phyloP scores from a whole-genome alignment of 2,888 invertebrate species.

The Muschampia plurimacula region DNA sequence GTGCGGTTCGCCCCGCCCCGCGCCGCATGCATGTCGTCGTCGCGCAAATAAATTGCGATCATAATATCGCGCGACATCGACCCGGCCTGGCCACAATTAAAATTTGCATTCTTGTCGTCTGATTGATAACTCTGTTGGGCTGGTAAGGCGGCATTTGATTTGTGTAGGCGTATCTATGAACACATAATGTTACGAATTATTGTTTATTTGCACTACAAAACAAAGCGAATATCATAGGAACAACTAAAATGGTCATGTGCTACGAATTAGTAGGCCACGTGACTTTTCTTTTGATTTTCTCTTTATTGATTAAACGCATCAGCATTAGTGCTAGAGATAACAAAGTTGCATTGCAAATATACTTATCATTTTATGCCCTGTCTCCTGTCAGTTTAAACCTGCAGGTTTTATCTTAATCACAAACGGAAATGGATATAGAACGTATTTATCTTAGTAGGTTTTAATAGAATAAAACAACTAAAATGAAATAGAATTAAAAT shows the following conservation, averaged over 20 bases:
- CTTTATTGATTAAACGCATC: constrained; percentile 27
- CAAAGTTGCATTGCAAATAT: constrained; percentile 36
- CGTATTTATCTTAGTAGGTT: constrained; percentile 12
- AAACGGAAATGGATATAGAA: constrained; percentile 32
- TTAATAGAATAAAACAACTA: constrained; percentile 22
- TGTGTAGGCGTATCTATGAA: constrained; percentile 54
- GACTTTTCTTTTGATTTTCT: constrained; percentile 18
- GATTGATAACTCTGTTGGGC: constrained; percentile 80
- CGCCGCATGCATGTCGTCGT: constrained; percentile 54
- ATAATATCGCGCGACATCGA: constrained; percentile 71
- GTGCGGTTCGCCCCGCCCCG: constrained; percentile 63
- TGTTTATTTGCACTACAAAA: constrained; percentile 37
- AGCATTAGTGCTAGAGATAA: constrained; percentile 34
- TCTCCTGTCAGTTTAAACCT: constrained; percentile 34
- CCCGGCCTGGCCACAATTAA: constrained; percentile 71
- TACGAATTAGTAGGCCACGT: background rate
- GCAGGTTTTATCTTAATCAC: constrained; percentile 33
- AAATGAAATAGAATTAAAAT: background rate
- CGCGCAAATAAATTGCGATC: constrained; percentile 72
- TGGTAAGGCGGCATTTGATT: constrained; percentile 67
- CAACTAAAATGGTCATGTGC: background rate
- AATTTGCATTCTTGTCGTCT: constrained; percentile 79
- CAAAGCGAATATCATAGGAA: constrained; percentile 13
- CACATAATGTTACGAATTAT: constrained; percentile 20
- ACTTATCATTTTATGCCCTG: constrained; percentile 36